phyloP scores from a whole-genome alignment of 2,113 vertebrate genomes.

The Neolamprologus fasciatus region DNA sequence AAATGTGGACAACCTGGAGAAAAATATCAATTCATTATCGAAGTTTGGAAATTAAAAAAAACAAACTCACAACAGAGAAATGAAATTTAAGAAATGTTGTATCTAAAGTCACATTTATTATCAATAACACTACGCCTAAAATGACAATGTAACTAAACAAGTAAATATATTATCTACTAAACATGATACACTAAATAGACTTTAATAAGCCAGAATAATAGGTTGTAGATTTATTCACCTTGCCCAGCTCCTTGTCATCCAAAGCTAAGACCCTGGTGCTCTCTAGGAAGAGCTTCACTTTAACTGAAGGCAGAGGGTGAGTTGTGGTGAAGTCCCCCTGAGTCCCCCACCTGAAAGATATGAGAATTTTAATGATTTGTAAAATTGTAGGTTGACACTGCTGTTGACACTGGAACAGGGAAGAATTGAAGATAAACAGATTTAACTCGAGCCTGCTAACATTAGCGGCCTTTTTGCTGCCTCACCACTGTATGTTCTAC shows the following conservation, averaged over 20 bases:
- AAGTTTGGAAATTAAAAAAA: not conserved
- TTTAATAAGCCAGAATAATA: not conserved
- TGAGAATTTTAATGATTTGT: not conserved
- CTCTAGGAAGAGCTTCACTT: constrained; percentile 97
- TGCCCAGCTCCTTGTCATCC: constrained; percentile 95
- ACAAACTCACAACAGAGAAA: not conserved
- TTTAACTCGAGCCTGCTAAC: not conserved
- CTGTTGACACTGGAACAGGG: not conserved
- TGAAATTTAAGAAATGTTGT: not conserved
- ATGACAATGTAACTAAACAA: not conserved
- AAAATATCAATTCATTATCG: not conserved
- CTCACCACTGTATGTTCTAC: not conserved
- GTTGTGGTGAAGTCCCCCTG: constrained; percentile 96
- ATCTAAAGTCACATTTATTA: not conserved
- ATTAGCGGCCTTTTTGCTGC: not conserved
- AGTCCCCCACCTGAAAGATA: constrained; percentile 88
- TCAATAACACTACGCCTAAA: not conserved
- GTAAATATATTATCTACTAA: not conserved
- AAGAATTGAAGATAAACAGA: not conserved
- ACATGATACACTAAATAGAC: not conserved
- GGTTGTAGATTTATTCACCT: constrained; percentile 64
- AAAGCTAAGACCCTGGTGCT: constrained; percentile 91
- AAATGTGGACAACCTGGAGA: not conserved
- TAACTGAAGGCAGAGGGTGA: constrained; percentile 89
- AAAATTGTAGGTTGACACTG: not conserved